A percentile compares a stretch with the other conserved stretches of the same genome.
Conservation (phyloP, 2,888 invertebrate species). For the Strigamia maritima region DNA sequence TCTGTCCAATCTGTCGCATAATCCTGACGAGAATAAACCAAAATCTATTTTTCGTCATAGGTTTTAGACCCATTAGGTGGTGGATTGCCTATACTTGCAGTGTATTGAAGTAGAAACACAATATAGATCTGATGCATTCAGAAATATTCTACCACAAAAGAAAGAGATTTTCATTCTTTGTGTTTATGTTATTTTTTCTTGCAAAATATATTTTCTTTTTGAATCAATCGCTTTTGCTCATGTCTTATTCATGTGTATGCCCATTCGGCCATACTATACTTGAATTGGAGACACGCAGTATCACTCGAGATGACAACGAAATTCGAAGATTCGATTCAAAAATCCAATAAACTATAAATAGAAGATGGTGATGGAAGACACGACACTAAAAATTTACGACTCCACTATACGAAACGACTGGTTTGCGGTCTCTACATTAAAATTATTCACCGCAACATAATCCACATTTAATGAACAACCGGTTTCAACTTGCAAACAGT, state of each 20-base stretch:
- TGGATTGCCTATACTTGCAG: too few species aligned
- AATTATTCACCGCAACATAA: slow-evolving; percentile 6
- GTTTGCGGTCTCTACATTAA: slow-evolving; percentile 10
- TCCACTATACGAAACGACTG: background rate
- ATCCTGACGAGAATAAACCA: too few species aligned
- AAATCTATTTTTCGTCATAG: too few species aligned
- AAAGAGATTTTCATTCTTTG: too few species aligned
- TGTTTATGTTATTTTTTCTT: background rate
- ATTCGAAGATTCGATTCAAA: slow-evolving; percentile 24
- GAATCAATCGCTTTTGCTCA: background rate
- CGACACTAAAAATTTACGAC: slow-evolving; percentile 16
- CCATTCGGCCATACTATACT: background rate
- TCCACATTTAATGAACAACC: background rate
- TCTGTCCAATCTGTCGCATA: too few species aligned
- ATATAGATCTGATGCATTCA: too few species aligned
- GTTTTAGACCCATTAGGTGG: too few species aligned
- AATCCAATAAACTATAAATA: slow-evolving; percentile 27
- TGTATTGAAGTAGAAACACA: too few species aligned
- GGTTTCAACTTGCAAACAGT: background rate
- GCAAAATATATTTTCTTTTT: background rate
- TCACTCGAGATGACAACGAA: slow-evolving; percentile 8
- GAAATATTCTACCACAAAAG: background rate
- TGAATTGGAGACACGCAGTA: background rate
- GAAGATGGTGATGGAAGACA: background rate
- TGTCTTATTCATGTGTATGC: slow-evolving; percentile 12